These are phyloP conservation scores for Lutjanus campechanus DNA, from an alignment of 2,797 vertebrate species.

Conservation along the genomic window DNA sequence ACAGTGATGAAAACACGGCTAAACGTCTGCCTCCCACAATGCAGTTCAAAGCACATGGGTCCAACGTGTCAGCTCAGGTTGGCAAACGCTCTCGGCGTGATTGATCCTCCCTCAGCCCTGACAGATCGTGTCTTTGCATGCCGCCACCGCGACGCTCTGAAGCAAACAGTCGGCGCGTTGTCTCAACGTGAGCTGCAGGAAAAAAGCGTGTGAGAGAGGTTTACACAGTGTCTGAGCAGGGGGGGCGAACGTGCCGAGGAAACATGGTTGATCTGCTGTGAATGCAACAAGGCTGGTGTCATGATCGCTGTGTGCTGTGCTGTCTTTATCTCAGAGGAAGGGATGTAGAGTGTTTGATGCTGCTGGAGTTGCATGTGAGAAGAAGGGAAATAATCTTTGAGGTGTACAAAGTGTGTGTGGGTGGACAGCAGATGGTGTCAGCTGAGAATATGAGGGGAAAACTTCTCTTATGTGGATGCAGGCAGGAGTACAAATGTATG, in stretches of 20 bases:
- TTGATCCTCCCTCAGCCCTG: conserved; percentile 68
- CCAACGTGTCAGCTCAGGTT: conserved; percentile 77
- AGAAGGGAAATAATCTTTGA: conserved; percentile 18
- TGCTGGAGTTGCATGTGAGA: conserved; percentile 8
- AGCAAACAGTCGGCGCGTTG: conserved; percentile 41
- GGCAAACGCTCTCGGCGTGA: conserved; percentile 46
- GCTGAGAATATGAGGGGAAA: neutral
- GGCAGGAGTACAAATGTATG: neutral
- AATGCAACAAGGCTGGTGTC: conserved; percentile 32
- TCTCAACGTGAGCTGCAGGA: conserved; percentile 34
- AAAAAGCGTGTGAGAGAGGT: conserved; percentile 3
- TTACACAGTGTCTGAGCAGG: conserved; percentile 33
- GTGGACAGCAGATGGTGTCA: conserved; percentile 32
- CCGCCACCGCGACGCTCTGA: neutral
- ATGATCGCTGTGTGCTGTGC: neutral
- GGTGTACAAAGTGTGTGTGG: conserved; percentile 19
- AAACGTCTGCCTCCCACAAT: conserved; percentile 72
- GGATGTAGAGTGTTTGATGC: conserved; percentile 20
- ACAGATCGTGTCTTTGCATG: conserved; percentile 74
- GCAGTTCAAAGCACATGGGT: conserved; percentile 67
- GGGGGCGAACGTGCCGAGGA: conserved; percentile 25
- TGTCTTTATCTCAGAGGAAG: conserved; percentile 24
- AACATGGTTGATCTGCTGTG: conserved; percentile 28
- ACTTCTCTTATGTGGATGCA: neutral
- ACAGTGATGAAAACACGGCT: conserved; percentile 57